Base-by-base conservation (phyloP, 64 coral and sea anemone genomes). In the Montipora efflorescens region DNA sequence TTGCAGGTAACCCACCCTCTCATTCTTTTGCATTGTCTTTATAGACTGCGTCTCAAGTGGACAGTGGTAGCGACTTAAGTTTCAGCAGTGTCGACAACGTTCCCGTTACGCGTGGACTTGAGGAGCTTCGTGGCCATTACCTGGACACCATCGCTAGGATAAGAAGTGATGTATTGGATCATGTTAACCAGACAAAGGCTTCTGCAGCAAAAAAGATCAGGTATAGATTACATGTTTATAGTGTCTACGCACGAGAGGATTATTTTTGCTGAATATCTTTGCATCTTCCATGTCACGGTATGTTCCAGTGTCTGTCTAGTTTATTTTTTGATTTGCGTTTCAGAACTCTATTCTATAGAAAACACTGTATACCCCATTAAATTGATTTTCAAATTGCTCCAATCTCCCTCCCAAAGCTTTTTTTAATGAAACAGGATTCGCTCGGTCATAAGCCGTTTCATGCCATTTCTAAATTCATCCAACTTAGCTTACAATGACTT, bases 201-300 rank as follows among this genome's bases (percentile, higher is more conserved):
- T 96, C 89, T 78, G 97, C 97, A 23, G 97, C 97, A 5, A 98
- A 96, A 59, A 95, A 95, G 90, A 98, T 98, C 59, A 96, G 97
- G 97, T 98, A 18, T 79, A 22, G 7, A 13, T 73, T 3, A 4
- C 14, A 19, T 74, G 16, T 23, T 5, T 21, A 5, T 36, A 36
- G 36, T 28, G 1, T 21, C 22, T 19, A 61, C 47, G 62, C 8
- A 57, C 11, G 53, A 57, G 47, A 18, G 46, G 8, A 69, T 13
- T 2, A 87, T 8, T 88, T 74, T 16, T 75, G 4, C 62, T 67
- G 8, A 14, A 9, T 67, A 14, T 67, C 3, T 67, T 67, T 67
- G 4, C 62, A 15, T 13, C 15, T 67, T 67, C 52, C 52, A n/a
- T 67, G 62, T 67, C 11, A 67, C 8, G 12, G 62, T 67, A 13